Base-by-base conservation (phyloP, 2,113 vertebrate genomes). In the Calypte anna region DNA sequence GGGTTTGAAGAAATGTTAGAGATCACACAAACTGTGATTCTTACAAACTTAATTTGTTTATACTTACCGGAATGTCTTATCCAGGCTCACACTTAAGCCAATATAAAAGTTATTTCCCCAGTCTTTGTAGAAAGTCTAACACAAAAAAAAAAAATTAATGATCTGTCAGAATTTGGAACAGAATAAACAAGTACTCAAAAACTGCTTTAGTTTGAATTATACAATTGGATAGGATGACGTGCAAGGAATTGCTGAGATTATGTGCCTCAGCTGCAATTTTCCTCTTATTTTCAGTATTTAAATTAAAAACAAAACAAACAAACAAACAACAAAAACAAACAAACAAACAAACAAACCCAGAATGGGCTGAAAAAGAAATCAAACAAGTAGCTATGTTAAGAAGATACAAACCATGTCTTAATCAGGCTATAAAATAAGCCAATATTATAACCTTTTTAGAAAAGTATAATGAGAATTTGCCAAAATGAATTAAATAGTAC, bases 61-160 rank as follows among this genome's bases (percentile, higher is more conserved):
- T 93, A 98, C 99, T 98, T 98, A 99, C 99, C 70, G 94, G 44
- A 99, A 99, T 3, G 98, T 98, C 95, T 97, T 98, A 97, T 99
- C 99, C 95, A 99, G 96, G 92, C 98, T 98, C 79, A 99, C 97
- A 23, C 93, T 96, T 97, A 99, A 96, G 28, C 99, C 99, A 87
- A 99, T 99, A 93, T 98, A 99, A 93, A 98, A 99, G 55, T 96
- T 94, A 9, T 67, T 21, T 2, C 96, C 76, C 48, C 68, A 27
- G 30, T 91, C 95, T 91, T 97, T 96, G 87, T 93, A 97, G 21
- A 96, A 90, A 76, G 98, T 80, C 99, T 98, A 69, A 90, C 98
- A 96, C 28, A 86, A 3, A 43, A 69, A 40, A 38, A 38, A 38
- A 38, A 38, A 38, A 38, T 38, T 36, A 53, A 43, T 69, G 19